These are phyloP conservation scores for Accipiter virgatus DNA, from an alignment of 2,113 vertebrate species.

Conservation along the genomic window DNA sequence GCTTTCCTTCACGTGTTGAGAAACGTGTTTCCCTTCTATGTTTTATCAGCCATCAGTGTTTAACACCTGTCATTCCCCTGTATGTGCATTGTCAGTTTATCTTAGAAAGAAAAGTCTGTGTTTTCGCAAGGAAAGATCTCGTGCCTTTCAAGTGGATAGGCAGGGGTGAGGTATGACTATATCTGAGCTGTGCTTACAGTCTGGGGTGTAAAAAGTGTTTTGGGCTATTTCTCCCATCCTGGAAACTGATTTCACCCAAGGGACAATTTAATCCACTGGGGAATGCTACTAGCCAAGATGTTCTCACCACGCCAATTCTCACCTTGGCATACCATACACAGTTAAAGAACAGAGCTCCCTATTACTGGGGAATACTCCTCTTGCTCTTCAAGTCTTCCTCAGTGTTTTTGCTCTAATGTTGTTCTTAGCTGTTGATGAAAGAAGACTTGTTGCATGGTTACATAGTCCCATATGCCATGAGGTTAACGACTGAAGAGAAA, in stretches of 20 bases:
- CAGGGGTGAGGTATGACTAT: background rate
- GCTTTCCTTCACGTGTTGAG: background rate
- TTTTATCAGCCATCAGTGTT: background rate
- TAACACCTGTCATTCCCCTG: background rate
- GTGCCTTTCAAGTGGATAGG: background rate
- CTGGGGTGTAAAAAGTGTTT: background rate
- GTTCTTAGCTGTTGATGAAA: background rate
- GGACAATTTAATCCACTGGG: background rate
- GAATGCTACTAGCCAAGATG: background rate
- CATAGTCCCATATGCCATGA: background rate
- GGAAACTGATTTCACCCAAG: background rate
- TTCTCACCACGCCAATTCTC: background rate
- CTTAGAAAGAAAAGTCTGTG: background rate
- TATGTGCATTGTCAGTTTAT: background rate
- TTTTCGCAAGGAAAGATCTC: background rate
- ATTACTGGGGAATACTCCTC: background rate
- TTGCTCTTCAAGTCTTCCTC: background rate
- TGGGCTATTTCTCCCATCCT: background rate
- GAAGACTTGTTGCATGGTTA: background rate
- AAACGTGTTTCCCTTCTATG: background rate
- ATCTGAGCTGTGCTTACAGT: background rate
- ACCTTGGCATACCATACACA: background rate
- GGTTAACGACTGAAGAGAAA: background rate
- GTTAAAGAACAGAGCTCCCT: background rate
- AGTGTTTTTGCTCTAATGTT: background rate